These are phyloP conservation scores for Colostygia pectinataria DNA, from an alignment of 2,888 invertebrate species.

Conservation along the genomic window DNA sequence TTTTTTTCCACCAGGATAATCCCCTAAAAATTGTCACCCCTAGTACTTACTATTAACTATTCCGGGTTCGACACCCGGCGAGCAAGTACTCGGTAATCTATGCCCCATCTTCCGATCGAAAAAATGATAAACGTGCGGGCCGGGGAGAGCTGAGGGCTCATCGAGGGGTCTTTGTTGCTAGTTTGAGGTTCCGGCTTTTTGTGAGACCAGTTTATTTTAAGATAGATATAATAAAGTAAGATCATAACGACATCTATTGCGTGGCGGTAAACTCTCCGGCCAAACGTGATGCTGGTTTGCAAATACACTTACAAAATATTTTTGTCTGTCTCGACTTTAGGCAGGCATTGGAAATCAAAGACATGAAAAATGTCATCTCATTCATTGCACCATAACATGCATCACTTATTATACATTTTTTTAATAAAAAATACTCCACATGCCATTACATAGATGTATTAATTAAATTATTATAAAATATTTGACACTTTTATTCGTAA, in stretches of 20 bases:
- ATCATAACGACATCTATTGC: too few relatives aligned
- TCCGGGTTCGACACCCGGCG: conserved; percentile 15
- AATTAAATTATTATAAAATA: too few relatives aligned
- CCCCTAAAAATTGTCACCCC: conserved; percentile 61
- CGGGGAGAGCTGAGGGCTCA: conserved; percentile 9
- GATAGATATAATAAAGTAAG: background rate
- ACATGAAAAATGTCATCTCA: too few relatives aligned
- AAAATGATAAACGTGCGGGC: conserved; percentile 57
- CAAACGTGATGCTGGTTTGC: too few relatives aligned
- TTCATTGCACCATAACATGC: too few relatives aligned
- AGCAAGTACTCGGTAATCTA: conserved; percentile 17
- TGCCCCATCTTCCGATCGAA: conserved; percentile 52
- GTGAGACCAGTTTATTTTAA: conserved; percentile 7
- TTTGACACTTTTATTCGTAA: background rate
- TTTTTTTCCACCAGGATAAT: conserved; percentile 68
- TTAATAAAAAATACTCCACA: too few relatives aligned
- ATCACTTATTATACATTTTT: too few relatives aligned
- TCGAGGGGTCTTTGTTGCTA: conserved; percentile 9
- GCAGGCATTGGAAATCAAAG: too few relatives aligned
- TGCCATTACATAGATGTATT: too few relatives aligned
- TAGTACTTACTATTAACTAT: conserved; percentile 4
- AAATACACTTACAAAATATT: too few relatives aligned
- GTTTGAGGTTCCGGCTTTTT: conserved; percentile 13
- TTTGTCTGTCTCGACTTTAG: too few relatives aligned
- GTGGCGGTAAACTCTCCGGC: too few relatives aligned